These are phyloP conservation scores for Orius laevigatus DNA, from an alignment of 1,140 invertebrate species.

Conservation along the genomic window DNA sequence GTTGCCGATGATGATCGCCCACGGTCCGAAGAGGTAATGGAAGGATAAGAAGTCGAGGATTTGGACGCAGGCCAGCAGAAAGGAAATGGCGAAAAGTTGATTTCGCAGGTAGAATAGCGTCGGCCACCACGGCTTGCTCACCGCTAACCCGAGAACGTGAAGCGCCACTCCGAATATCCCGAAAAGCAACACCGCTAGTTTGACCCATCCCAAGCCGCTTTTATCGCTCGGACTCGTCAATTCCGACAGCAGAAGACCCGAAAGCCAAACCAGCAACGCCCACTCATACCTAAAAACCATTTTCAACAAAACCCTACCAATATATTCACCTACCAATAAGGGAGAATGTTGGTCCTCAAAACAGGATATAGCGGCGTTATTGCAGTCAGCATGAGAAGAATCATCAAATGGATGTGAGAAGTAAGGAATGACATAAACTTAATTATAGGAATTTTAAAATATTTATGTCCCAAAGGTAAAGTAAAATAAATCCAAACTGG, in stretches of 20 bases:
- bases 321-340: slow-evolving; percentile 26
- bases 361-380: slow-evolving; percentile 77
- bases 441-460: slow-evolving; percentile 92
- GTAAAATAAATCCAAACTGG: slow-evolving; percentile 94
- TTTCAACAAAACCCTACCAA: too few species aligned
- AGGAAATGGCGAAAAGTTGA: slow-evolving; percentile 86
- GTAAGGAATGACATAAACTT: slow-evolving; percentile 99
- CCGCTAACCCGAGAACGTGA: slow-evolving; percentile 59
- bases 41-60: slow-evolving; percentile 94
- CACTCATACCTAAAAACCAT: slow-evolving; percentile 74
- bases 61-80: slow-evolving; percentile 90
- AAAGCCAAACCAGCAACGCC: slow-evolving; percentile 87
- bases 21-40: slow-evolving; percentile 96
- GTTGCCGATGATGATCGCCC: slow-evolving; percentile 85
- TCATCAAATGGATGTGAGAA: slow-evolving; percentile 93
- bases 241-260: slow-evolving; percentile 87
- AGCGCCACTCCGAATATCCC: slow-evolving; percentile 81
- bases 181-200: slow-evolving; percentile 79
- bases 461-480: slow-evolving; percentile 84
- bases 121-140: slow-evolving; percentile 43
- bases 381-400: slow-evolving; percentile 76
- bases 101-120: slow-evolving; percentile 83
- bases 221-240: slow-evolving; percentile 92
- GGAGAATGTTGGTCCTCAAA: slow-evolving; percentile 49
- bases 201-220: slow-evolving; percentile 83